Conservation (phyloP, 2,113 vertebrate species). For the Oreocharis arfaki region DNA sequence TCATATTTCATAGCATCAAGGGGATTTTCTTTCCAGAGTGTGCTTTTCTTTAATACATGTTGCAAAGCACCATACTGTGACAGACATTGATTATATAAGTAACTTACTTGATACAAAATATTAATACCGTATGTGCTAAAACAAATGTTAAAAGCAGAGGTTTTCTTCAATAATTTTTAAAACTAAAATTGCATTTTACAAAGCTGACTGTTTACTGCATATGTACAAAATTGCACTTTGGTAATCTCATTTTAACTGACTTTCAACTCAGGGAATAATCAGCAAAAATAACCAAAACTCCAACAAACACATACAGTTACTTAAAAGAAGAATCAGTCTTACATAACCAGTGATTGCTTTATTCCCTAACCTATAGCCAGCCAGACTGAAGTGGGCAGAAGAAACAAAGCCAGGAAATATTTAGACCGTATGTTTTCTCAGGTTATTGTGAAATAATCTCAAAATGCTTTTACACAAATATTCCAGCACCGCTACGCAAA, state of each 20-base stretch:
- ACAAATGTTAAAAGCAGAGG: neutral
- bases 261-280: neutral
- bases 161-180: neutral
- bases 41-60: neutral
- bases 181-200: neutral
- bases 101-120: neutral
- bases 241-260: neutral
- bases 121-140: neutral
- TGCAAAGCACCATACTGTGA: neutral
- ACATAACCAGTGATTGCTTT: neutral
- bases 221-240: neutral
- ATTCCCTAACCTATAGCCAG: neutral
- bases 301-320: neutral
- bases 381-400: neutral
- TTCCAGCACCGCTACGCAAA: neutral
- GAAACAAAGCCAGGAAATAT: neutral
- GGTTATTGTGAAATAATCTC: neutral
- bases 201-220: neutral
- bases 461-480: neutral
- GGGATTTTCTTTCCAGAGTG: conserved; percentile 2
- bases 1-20: neutral
- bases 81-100: neutral
- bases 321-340: neutral
- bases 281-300: neutral
- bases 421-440: neutral